Evolutionary conservation across 2,797 vertebrate genomes (phyloP).

Genomic region (Furcifer pardalis): DNA sequence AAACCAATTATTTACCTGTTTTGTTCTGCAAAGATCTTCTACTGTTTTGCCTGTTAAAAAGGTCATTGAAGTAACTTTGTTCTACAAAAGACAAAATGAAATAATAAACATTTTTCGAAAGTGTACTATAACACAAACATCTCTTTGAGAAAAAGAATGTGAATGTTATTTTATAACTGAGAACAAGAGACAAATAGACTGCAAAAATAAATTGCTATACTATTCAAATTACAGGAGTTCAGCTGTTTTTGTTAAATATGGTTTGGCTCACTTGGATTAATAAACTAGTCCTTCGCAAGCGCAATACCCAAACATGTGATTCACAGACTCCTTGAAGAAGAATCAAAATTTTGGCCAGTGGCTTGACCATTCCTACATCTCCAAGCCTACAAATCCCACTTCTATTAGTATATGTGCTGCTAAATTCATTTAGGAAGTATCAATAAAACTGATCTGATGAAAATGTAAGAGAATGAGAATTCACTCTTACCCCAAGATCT

Average conservation of each 20-base stretch:
- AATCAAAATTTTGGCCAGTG: not conserved
- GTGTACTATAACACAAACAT: not conserved
- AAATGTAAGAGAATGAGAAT: not conserved
- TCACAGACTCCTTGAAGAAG: too few relatives aligned
- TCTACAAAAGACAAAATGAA: constrained; percentile 79
- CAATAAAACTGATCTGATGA: not conserved
- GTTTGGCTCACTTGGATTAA: not conserved
- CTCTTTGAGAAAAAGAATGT: not conserved
- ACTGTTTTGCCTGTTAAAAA: constrained; percentile 96
- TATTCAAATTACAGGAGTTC: not conserved
- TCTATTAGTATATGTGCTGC: not conserved
- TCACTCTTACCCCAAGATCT: constrained; percentile 91
- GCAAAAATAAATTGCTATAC: not conserved
- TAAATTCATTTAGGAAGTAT: not conserved
- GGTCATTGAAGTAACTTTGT: constrained; percentile 98
- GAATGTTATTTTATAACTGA: not conserved
- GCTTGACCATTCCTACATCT: not conserved
- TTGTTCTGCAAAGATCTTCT: constrained; percentile 98
- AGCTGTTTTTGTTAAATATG: not conserved
- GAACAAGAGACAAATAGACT: not conserved
- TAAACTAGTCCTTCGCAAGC: too few relatives aligned
- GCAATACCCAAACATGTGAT: too few relatives aligned
- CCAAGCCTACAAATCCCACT: not conserved
- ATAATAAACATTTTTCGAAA: constrained; percentile 30
- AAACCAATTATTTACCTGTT: constrained; percentile 85